phyloP scores from a whole-genome alignment of 1,140 invertebrate species.

The Sarcophaga peregrina region DNA sequence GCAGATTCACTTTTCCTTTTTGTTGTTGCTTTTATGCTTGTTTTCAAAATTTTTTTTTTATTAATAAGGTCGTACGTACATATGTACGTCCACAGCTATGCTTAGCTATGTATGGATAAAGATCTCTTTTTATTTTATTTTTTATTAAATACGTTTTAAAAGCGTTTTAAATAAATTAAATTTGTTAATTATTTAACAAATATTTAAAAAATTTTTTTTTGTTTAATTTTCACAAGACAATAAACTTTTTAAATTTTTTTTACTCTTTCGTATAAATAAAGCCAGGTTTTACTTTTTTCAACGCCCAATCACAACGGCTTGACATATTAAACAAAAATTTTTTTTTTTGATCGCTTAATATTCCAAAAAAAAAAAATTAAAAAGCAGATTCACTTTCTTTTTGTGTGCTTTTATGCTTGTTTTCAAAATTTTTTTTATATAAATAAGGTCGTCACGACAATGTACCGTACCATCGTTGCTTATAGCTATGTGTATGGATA shows the following conservation, averaged over 20 bases:
- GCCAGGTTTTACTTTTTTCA: neutral
- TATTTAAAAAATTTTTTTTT: neutral
- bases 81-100: neutral
- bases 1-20: neutral
- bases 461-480: neutral
- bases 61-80: neutral
- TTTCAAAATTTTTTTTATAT: neutral
- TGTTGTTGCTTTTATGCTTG: neutral
- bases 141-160: neutral
- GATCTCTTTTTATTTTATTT: neutral
- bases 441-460: neutral
- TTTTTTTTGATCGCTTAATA: neutral
- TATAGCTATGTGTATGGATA: neutral
- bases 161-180: neutral
- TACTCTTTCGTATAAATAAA: too few relatives aligned
- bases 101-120: neutral
- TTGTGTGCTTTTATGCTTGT: neutral
- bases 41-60: constrained; percentile 1
- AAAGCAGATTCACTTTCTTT: neutral
- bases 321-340: neutral
- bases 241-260: neutral
- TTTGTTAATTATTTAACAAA: constrained; percentile 16
- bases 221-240: too few relatives aligned
- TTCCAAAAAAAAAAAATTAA: neutral
- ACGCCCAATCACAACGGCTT: neutral